These are phyloP conservation scores for Oncorhynchus gorbuscha DNA, from an alignment of 2,113 vertebrate genomes.

Conservation along the genomic window DNA sequence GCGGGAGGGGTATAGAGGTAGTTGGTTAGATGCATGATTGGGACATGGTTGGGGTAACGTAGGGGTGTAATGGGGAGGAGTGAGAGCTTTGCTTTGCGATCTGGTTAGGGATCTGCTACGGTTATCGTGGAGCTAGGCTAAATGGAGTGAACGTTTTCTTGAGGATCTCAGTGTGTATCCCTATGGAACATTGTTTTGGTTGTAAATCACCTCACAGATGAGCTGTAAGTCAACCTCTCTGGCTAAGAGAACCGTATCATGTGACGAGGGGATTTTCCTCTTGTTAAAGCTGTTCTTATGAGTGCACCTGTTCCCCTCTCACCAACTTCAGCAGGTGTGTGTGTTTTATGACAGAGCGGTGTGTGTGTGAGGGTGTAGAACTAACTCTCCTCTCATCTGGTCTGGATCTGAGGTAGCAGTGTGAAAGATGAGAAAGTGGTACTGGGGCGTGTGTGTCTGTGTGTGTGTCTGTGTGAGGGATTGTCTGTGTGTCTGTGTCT, in stretches of 20 bases:
- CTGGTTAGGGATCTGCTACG: background rate
- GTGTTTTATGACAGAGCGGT: slow-evolving; percentile 43
- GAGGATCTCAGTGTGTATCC: background rate
- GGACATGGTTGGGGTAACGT: background rate
- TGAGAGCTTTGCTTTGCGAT: background rate
- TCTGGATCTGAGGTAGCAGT: slow-evolving; percentile 14
- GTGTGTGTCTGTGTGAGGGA: background rate
- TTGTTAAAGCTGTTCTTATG: background rate
- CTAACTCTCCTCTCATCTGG: slow-evolving; percentile 13
- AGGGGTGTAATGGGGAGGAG: background rate
- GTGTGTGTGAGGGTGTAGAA: background rate
- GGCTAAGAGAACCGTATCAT: background rate
- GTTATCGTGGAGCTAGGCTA: background rate
- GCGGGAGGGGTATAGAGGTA: background rate
- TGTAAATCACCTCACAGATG: background rate
- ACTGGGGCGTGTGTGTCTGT: background rate
- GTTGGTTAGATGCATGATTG: background rate
- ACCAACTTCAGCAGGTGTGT: slow-evolving; percentile 41
- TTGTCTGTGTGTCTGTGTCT: background rate
- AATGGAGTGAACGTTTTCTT: background rate
- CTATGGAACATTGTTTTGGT: background rate
- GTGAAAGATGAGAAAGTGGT: background rate
- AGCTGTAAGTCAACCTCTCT: background rate
- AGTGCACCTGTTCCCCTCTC: background rate
- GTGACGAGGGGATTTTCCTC: background rate